Conservation (phyloP, 2,797 vertebrate species). For the Sebastes hubbsi region DNA sequence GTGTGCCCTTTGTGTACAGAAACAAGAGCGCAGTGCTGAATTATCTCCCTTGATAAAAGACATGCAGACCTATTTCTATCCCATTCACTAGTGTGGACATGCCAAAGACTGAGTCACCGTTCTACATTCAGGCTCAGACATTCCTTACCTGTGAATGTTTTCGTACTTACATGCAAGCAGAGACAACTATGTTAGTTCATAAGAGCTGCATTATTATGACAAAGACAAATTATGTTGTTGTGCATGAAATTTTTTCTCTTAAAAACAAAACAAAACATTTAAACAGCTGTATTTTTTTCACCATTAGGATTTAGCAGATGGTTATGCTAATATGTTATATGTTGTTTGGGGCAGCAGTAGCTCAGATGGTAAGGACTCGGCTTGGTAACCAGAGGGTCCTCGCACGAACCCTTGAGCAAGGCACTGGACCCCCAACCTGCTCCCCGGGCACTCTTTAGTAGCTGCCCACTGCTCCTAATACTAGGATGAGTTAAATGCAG, state of each 20-base stretch:
- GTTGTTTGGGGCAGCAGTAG: background rate
- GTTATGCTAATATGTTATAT: background rate
- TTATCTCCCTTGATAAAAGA: conserved; percentile 74
- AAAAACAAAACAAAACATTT: background rate
- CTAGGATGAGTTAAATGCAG: too few species aligned
- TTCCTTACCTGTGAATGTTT: conserved; percentile 48
- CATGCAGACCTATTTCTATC: conserved; percentile 63
- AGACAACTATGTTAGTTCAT: background rate
- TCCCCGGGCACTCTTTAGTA: too few species aligned
- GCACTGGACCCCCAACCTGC: background rate
- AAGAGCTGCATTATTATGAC: background rate
- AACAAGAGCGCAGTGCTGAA: conserved; percentile 70
- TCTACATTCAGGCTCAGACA: conserved; percentile 26
- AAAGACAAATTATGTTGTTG: background rate
- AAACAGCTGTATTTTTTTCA: background rate
- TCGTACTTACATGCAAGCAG: conserved; percentile 9
- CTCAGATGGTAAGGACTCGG: background rate
- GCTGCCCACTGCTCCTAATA: too few species aligned
- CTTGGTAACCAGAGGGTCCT: background rate
- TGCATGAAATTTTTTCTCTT: background rate
- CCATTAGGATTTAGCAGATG: too few species aligned
- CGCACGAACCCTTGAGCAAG: background rate
- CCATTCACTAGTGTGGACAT: conserved; percentile 59
- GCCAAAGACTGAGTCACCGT: conserved; percentile 46
- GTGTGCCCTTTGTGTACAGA: conserved; percentile 75